Evolutionary conservation across 2,113 vertebrate genomes (phyloP).

Genomic region (Prietella phreatophila): DNA sequence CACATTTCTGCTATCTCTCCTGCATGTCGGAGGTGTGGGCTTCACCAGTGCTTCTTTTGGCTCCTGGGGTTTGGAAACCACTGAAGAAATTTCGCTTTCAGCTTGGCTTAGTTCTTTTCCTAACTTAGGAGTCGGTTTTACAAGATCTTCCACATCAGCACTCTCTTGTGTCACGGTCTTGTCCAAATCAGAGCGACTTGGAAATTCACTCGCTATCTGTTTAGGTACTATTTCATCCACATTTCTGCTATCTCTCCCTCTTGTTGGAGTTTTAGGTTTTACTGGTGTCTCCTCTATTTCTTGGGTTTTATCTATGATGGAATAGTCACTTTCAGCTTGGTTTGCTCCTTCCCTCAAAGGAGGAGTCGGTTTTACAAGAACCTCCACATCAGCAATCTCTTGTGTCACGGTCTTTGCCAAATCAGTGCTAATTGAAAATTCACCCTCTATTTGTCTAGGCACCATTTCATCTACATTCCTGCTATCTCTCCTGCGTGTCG

Average conservation of each 20-base stretch:
- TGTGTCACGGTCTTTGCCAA: background rate
- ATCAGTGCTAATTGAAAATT: background rate
- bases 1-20: background rate
- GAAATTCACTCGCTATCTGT: background rate
- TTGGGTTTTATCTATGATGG: too few relatives aligned
- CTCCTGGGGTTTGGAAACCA: background rate
- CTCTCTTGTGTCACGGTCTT: background rate
- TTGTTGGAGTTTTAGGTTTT: slow-evolving; percentile 28
- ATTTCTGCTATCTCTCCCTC: background rate
- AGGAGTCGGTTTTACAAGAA: background rate
- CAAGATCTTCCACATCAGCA: background rate
- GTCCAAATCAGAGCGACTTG: background rate
- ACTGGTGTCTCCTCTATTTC: background rate
- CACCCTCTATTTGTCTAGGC: background rate
- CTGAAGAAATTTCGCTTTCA: background rate
- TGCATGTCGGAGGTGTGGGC: background rate
- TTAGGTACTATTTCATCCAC: background rate
- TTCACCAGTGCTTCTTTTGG: background rate
- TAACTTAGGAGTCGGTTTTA: background rate
- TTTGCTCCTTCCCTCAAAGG: background rate
- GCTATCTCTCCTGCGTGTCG: background rate
- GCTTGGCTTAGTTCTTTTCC: background rate
- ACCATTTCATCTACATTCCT: background rate
- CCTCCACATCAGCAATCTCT: background rate
- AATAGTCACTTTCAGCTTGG: background rate